A percentile compares a stretch with the other conserved stretches of the same genome.
These are phyloP conservation scores for Muraenolepis orangiensis DNA, from an alignment of 2,797 vertebrate genomes.

Conservation along the genomic window DNA sequence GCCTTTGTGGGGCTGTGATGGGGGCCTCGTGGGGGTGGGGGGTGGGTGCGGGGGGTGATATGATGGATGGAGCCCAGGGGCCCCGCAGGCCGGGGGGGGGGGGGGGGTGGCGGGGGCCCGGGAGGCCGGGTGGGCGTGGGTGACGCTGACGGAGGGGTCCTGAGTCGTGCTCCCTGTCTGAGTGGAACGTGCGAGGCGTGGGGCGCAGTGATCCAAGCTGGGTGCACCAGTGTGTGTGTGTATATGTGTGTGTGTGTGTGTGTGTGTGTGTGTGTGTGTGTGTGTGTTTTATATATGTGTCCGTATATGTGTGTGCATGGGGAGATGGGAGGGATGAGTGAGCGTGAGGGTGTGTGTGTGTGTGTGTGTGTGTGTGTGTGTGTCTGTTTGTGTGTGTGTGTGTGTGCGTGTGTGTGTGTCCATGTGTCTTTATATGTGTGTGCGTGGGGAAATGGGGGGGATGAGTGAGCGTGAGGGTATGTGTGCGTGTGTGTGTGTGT, in stretches of 20 bases:
- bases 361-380: neutral
- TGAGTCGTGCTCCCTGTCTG: conserved; percentile 70
- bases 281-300: neutral
- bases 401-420: neutral
- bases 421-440: no score
- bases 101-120: conserved; percentile 2
- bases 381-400: neutral
- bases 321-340: no score
- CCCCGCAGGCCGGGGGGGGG: conserved; percentile 24
- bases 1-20: conserved; percentile 63
- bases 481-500: no score
- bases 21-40: conserved; percentile 35
- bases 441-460: no score
- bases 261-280: conserved; percentile 27
- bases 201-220: conserved; percentile 52
- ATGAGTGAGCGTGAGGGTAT: no score
- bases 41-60: conserved; percentile 53
- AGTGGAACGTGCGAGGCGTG: conserved; percentile 69
- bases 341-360: neutral
- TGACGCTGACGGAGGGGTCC: conserved; percentile 46
- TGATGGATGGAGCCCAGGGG: conserved; percentile 69
- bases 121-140: conserved; percentile 24
- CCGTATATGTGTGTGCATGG: neutral
- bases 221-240: conserved; percentile 25
- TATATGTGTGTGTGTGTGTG: conserved; percentile 17